Conservation (phyloP, 2,113 vertebrate species). For the Tonatia bakeri region DNA sequence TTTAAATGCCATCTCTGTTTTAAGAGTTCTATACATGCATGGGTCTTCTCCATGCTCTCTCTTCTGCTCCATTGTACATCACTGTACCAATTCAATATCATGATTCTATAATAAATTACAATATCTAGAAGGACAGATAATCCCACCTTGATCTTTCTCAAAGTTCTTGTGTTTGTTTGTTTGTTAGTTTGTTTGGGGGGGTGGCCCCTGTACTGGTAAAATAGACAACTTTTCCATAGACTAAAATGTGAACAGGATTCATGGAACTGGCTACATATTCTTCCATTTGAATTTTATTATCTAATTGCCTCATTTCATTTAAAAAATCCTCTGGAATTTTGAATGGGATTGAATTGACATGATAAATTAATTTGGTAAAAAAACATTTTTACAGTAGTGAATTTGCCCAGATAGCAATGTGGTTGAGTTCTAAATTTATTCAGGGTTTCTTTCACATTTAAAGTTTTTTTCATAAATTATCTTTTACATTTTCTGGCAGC, state of each 20-base stretch:
- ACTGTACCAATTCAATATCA: background rate
- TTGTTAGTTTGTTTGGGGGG: too few species aligned
- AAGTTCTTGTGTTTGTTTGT: background rate
- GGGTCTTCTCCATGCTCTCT: background rate
- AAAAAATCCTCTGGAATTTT: conserved; percentile 13
- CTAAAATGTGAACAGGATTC: background rate
- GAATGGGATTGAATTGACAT: background rate
- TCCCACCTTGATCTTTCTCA: background rate
- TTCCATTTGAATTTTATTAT: background rate
- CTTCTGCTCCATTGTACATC: background rate
- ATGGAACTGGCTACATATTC: background rate
- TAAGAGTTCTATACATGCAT: background rate
- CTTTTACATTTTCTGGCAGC: background rate
- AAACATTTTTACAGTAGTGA: background rate
- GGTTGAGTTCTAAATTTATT: background rate
- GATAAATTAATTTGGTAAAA: background rate
- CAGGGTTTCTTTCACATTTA: background rate
- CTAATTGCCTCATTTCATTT: background rate
- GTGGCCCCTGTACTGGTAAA: background rate
- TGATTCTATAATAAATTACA: background rate
- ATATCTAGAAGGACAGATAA: background rate
- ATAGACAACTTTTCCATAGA: background rate
- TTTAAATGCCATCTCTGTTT: background rate
- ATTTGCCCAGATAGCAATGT: background rate
- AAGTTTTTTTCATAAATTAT: background rate